A percentile compares a stretch with the other conserved stretches of the same genome.
Evolutionary conservation across 30 jellyfish, hydroid and myxozoan species (phyloP).

Genomic region (Turritopsis dohrnii): DNA sequence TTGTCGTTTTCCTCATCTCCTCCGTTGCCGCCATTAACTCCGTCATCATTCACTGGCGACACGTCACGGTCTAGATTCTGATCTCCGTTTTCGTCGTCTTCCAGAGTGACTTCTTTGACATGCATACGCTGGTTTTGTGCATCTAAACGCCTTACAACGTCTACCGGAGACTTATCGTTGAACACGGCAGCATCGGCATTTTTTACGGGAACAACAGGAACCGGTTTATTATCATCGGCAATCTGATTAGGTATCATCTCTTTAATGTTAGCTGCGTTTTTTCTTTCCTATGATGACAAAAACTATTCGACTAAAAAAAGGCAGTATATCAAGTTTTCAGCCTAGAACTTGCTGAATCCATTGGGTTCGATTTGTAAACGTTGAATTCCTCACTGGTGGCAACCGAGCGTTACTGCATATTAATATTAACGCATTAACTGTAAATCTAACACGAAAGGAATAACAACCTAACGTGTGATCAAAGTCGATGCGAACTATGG

Average conservation of each 20-base stretch:
- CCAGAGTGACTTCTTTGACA: conserved; percentile 33
- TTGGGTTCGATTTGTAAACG: no score
- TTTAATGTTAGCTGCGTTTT: neutral
- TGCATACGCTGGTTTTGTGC: neutral
- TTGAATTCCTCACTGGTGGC: no score
- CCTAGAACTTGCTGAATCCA: no score
- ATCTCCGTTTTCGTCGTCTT: conserved; percentile 72
- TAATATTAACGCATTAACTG: no score
- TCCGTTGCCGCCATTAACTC: neutral
- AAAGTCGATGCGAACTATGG: no score
- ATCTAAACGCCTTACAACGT: neutral
- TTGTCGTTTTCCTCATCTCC: neutral
- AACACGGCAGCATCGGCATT: neutral
- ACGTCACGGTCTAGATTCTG: conserved; percentile 51
- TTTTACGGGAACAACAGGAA: neutral
- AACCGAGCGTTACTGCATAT: no score
- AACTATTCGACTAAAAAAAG: no score
- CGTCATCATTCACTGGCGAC: conserved; percentile 19
- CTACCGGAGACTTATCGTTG: neutral
- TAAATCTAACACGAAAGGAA: no score
- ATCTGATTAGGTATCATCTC: neutral
- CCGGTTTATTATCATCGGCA: neutral
- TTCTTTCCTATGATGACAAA: neutral
- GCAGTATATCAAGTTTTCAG: no score
- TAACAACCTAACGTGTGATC: no score